phyloP scores from a whole-genome alignment of 2,888 invertebrate genomes.

The Autographa gamma region DNA sequence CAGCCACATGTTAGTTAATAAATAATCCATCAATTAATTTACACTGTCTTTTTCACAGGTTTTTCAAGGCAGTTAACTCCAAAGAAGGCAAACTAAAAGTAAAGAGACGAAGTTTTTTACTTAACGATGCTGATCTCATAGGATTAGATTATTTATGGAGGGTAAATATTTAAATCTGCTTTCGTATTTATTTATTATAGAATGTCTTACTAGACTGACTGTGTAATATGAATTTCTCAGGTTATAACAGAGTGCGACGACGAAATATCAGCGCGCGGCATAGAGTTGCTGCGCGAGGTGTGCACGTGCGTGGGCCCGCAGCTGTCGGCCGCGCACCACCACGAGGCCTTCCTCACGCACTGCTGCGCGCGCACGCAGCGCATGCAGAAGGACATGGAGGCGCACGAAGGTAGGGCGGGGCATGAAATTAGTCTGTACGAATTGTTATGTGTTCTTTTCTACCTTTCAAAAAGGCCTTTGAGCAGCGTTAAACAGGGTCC shows the following conservation, averaged over 20 bases:
- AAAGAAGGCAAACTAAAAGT: constrained; percentile 97
- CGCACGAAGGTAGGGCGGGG: constrained; percentile 69
- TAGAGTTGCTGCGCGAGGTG: constrained; percentile 96
- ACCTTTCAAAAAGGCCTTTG: too few species aligned
- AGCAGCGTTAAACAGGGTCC: too few species aligned
- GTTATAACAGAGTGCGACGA: constrained; percentile 96
- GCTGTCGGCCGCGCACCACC: constrained; percentile 94
- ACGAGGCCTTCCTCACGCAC: constrained; percentile 97
- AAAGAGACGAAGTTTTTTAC: constrained; percentile 94
- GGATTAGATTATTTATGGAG: constrained; percentile 99
- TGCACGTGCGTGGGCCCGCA: constrained; percentile 97
- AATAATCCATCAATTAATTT: neutral
- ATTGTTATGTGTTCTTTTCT: too few species aligned
- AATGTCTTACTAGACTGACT: neutral
- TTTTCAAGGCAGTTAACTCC: constrained; percentile 98
- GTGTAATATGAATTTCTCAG: constrained; percentile 72
- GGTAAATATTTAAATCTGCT: constrained; percentile 83
- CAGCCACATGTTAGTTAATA: too few species aligned
- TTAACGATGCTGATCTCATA: constrained; percentile 98
- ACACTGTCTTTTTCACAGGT: constrained; percentile 84
- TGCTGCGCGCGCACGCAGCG: constrained; percentile 96
- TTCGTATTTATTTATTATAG: neutral
- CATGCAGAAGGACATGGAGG: constrained; percentile 94
- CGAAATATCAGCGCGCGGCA: constrained; percentile 97
- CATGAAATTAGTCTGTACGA: neutral